Base-by-base conservation (phyloP, 2,113 vertebrate species). In the Setophaga petechia region DNA sequence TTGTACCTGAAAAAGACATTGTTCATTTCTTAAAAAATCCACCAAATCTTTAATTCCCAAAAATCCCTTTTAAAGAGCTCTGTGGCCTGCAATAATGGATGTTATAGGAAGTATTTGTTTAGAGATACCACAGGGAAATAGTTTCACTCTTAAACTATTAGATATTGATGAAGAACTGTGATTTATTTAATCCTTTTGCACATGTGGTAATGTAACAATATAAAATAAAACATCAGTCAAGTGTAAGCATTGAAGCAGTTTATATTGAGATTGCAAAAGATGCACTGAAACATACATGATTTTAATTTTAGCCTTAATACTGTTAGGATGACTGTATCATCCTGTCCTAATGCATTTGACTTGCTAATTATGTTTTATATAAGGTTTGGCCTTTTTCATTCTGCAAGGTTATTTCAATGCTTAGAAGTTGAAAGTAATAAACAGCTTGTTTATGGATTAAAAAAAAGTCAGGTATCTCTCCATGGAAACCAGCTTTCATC, bases 401-500 rank as follows among this genome's bases (percentile, higher is more conserved):
- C 33, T 67, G 35, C 59, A 83, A 83, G 78, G 63, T 95, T 66
- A 52, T 67, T 85, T 85, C 62, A 91, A 6, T 67, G 55, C 75
- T 73, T 81, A 43, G 41, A 49, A 66, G 54, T n/a, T 54, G 54
- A 69, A 94, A 76, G 82, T 54, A 84, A 54, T 73, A 69, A 85
- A 87, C 71, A 68, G 55, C 67, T 87, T 93, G 51, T 73, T 94
- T 85, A 47, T 85, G 59, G 39, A 62, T 85, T 85, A 15, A 66
- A 79, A 88, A 74, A 39, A 47, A 41, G 37, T 79, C 89, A 83
- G 78, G 66, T 90, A 55, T 90, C 63, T 95, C 74, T 85, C 93
- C 90, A 90, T 95, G 94, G 93, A 95, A 95, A 95, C 91, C 33
- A 77, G 39, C 86, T 84, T 92, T 93, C 62, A 47, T 5, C 66